Base-by-base conservation (phyloP, 2,113 vertebrate genomes). In the Xiphophorus couchianus region DNA sequence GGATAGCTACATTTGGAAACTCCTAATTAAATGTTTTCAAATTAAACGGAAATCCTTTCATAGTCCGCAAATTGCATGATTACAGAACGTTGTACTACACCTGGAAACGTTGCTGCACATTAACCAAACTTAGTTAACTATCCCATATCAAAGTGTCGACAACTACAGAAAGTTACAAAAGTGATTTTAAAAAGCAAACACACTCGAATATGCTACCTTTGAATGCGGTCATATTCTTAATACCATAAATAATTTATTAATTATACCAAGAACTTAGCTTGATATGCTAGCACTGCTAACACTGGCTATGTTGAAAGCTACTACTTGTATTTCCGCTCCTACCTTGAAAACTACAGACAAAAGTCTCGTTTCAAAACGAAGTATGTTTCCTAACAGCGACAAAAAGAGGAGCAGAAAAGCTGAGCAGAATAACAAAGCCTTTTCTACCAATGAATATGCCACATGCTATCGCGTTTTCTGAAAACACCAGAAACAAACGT, bases 321-420 rank as follows among this genome's bases (percentile, higher is more conserved):
- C 6, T 48, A 8, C 39, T 8, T 30, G 28, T 22, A 68, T 9
- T 13, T n/a, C n/a, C 3, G 27, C 67, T 29, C 31, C 4, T 71
- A 90, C 86, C 84, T 85, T 82, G 60, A 77, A 71, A 61, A 30
- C 39, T 5, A 69, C 12, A 78, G 10, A 13, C 17, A 3, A 63
- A 10, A 28, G 14, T 44, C 13, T 22, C 2, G 39, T 42, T 19
- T 33, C 15, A 29, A 69, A 27, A 30, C 1, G 5, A 17, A 22
- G 19, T 19, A 64, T 64, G 51, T 58, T 29, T 54, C 7, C 13
- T 0, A 7, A 28, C 9, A 61, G 54, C 44, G 44, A 48, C 44
- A 19, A 48, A 48, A 7, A 48, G 17, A 15, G 2, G 17, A 19
- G 44, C 25, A 48, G 25, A n/a, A 39, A 10, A 48, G 17, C 44